Percentiles rank a stretch among this genome's conserved stretches.
These are phyloP conservation scores for Sphaerophoria rueppellii DNA, from an alignment of 2,888 invertebrate species.

Conservation along the genomic window DNA sequence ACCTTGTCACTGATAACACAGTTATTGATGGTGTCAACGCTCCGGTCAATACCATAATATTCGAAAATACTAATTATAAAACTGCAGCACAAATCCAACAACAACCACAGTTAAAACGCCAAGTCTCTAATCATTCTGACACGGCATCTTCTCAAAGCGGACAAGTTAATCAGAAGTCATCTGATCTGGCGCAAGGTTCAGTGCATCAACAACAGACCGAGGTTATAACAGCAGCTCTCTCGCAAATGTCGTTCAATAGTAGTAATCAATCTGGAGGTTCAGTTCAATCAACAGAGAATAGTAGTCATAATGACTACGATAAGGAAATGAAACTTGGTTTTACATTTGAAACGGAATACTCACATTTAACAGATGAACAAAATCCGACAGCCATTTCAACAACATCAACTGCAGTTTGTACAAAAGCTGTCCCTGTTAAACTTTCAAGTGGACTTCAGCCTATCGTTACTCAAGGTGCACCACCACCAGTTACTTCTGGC, in stretches of 20 bases:
- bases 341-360: constrained; percentile 91
- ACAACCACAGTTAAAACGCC: constrained; percentile 82
- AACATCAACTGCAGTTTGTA: constrained; percentile 77
- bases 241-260: constrained; percentile 85
- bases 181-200: constrained; percentile 59
- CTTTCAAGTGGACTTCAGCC: constrained; percentile 80
- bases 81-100: constrained; percentile 84
- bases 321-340: constrained; percentile 96
- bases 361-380: constrained; percentile 84
- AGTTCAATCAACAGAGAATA: constrained; percentile 40
- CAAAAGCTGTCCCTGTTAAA: constrained; percentile 75
- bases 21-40: constrained; percentile 88
- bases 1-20: constrained; percentile 53
- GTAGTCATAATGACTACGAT: constrained; percentile 87
- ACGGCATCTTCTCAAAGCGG: constrained; percentile 49
- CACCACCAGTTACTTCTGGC: constrained; percentile 37
- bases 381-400: constrained; percentile 49
- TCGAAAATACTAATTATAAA: constrained; percentile 95
- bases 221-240: constrained; percentile 84
- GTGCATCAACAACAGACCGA: constrained; percentile 77
- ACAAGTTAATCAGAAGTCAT: constrained; percentile 54
- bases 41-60: constrained; percentile 93
- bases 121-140: constrained; percentile 79
- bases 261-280: constrained; percentile 74
- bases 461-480: constrained; percentile 50